Base-by-base conservation (phyloP, 1,140 invertebrate genomes). In the Drosophila eugracilis region DNA sequence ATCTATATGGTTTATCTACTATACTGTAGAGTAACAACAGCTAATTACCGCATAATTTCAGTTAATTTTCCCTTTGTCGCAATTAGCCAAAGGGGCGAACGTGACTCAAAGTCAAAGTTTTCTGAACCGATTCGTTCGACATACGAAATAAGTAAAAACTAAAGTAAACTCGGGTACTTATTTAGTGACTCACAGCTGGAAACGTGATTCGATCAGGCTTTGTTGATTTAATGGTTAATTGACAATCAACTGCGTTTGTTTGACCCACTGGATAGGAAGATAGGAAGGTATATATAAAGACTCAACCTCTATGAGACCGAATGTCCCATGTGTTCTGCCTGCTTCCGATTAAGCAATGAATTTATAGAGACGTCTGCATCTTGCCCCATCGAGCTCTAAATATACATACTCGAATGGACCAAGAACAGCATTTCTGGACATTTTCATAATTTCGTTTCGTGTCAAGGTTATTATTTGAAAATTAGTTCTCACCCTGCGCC, bases 41-140 rank as follows among this genome's bases (percentile, higher is more conserved):
- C 48, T 74, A 75, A 75, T 75, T 75, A 65, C 59, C 59, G 47
- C 72, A 65, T 75, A 63, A 75, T 66, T 75, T 45, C 14, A 54
- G 44, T 74, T 74, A 54, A 74, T 65, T 74, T 65, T 54, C 36
- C 42, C 39, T 4, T 28, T 52, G 44, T 10, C 41, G 32, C 21
- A 73, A 74, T 74, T 74, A 74, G 58, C 30, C 15, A 10, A 19
- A 45, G 52, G 42, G 52, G 69, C 30, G 54, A 74, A 75, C 70
- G 70, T 75, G 71, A 54, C 70, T 55, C 59, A 44, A 65, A 74
- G 57, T 48, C 47, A 72, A 47, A 63, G 54, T 60, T 45, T 22
- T 17, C 19, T 34, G 55, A 72, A 65, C 48, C 67, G 67, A 62
- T 72, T 39, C 47, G 22, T 45, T 14, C 21, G 9, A 49, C n/a